These are phyloP conservation scores for Parazoanthus atlanticus DNA, from an alignment of 92 coral and sea anemone genomes.

Conservation along the genomic window DNA sequence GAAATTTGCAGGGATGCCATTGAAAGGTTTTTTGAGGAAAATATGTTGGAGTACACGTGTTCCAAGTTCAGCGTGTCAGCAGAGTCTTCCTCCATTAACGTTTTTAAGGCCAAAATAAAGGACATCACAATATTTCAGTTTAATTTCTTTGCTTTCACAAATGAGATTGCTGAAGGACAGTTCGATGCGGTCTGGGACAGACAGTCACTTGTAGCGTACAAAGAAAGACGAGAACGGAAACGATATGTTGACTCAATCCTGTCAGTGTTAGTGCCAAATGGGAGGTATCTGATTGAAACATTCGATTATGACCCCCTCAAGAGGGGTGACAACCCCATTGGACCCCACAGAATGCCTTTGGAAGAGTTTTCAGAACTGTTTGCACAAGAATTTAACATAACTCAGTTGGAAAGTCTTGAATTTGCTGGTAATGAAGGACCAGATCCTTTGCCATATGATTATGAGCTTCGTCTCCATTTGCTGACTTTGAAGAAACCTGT, in stretches of 20 bases:
- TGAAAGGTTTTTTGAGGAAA: conserved; percentile 63
- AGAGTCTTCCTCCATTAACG: conserved; percentile 20
- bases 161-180: conserved; percentile 47
- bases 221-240: background rate
- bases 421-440: conserved; percentile 16
- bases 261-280: conserved; percentile 56
- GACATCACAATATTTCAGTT: conserved; percentile 63
- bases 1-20: conserved; percentile 61
- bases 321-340: conserved; percentile 12
- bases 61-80: conserved; percentile 15
- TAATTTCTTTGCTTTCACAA: conserved; percentile 49
- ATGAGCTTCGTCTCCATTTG: conserved; percentile 1
- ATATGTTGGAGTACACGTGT: conserved; percentile 49
- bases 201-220: conserved; percentile 58
- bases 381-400: background rate
- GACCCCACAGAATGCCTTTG: conserved; percentile 14
- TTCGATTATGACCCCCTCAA: conserved; percentile 45
- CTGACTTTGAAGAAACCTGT: background rate
- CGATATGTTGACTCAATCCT: conserved; percentile 53
- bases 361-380: conserved; percentile 17
- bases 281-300: conserved; percentile 68
- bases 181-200: conserved; percentile 84
- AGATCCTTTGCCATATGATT: conserved; percentile 35
- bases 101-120: conserved; percentile 48
- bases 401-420: conserved; percentile 9